Percentiles rank a stretch among this genome's conserved stretches.
These are phyloP conservation scores for Podarcis raffonei DNA, from an alignment of 2,113 vertebrate species.

Conservation along the genomic window DNA sequence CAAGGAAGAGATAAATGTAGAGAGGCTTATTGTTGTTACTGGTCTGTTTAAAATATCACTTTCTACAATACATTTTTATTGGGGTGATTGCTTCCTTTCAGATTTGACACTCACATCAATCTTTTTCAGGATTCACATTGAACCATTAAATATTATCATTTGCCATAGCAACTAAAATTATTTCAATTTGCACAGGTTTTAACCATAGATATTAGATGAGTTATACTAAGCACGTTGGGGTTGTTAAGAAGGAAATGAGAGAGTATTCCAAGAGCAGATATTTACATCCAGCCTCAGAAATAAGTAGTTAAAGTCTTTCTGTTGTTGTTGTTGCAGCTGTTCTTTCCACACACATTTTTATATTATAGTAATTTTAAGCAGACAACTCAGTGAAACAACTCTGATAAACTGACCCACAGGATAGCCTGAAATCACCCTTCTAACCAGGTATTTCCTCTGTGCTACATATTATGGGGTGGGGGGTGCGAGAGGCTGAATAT, in stretches of 20 bases:
- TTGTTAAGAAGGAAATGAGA: constrained; percentile 25
- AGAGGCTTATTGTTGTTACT: not conserved
- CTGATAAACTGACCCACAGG: not conserved
- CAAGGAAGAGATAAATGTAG: not conserved
- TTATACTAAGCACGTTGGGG: constrained; percentile 42
- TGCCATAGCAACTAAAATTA: constrained; percentile 64
- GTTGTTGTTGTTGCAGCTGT: constrained; percentile 14
- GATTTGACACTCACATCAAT: not conserved
- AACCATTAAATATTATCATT: constrained; percentile 63
- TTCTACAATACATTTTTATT: constrained; percentile 19
- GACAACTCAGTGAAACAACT: not conserved
- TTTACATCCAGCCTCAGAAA: constrained; percentile 38
- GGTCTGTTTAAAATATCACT: not conserved
- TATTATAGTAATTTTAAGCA: constrained; percentile 16
- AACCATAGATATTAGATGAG: constrained; percentile 5
- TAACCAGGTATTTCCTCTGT: not conserved
- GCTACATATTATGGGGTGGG: not conserved
- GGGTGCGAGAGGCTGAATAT: too few relatives aligned
- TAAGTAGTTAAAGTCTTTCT: not conserved
- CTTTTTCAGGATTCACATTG: constrained; percentile 38
- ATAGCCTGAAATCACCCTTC: not conserved
- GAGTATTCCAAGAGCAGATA: constrained; percentile 27
- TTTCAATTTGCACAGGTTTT: constrained; percentile 56
- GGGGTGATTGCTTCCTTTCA: constrained; percentile 41
- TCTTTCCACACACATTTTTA: constrained; percentile 13